Evolutionary conservation across 2,797 vertebrate species (phyloP), one percentile per base, ranked within the genome.

Genomic region (Trichosurus vulpecula): DNA sequence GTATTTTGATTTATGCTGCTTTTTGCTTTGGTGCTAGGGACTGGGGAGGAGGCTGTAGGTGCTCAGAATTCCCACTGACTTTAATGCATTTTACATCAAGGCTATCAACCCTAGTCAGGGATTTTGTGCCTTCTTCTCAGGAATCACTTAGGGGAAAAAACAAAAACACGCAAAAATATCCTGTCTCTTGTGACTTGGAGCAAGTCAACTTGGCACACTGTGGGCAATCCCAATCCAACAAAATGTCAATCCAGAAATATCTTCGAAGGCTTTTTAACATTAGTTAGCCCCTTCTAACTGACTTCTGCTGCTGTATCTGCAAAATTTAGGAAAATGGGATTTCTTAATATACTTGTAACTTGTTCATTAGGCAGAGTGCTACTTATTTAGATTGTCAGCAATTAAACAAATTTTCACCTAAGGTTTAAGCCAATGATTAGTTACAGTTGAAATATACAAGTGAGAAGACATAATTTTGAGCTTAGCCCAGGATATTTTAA

Each of bases 321-420:
- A 92, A 54, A 94, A 91, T 93, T 52, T 93, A 95, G 31, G 53
- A 91, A 95, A 96, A 95, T 19, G 52, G 1, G 10, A 74, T 91
- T 96, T 92, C 53, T 87, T 54, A 91, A 22, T 57, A 55, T 22
- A 92, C 35, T 96, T 91, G 25, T 94, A 91, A 93, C 41, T 53
- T 96, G 29, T 93, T 96, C 56, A 53, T 95, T 92, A 95, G n/a
- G 92, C 58, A 90, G 54, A 61, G 31, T 27, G 13, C 74, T 94
- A 52, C 31, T 95, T 93, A 93, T 90, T 93, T 96, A 97, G 90
- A 58, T 74, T 96, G 95, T 94, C 57, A 94, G 53, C 57, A 94
- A 90, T 87, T 93, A 92, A 29, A 90, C 57, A 95, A 54, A 93
- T 93, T 58, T 93, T 94, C 52, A 92, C 90, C 51, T 90, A 41